These are phyloP conservation scores for Seriola quinqueradiata DNA, from an alignment of 2,113 vertebrate species.

Conservation along the genomic window DNA sequence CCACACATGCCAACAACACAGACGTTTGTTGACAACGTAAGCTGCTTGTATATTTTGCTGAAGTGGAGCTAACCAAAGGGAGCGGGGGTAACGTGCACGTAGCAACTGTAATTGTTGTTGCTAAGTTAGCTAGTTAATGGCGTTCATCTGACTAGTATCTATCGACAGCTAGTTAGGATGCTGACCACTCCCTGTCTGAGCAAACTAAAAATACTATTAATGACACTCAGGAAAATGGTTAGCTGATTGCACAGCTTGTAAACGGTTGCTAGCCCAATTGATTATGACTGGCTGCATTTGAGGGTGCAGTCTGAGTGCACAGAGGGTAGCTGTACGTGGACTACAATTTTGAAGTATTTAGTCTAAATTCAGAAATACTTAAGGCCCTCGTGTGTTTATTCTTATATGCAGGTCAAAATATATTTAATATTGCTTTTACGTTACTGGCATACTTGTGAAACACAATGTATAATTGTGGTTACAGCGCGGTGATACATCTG, in stretches of 20 bases:
- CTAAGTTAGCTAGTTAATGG: constrained; percentile 61
- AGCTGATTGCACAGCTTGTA: neutral
- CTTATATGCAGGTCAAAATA: neutral
- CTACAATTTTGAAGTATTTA: neutral
- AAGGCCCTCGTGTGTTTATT: neutral
- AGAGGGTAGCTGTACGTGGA: neutral
- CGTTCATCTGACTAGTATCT: constrained; percentile 20
- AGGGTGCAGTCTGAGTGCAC: constrained; percentile 5
- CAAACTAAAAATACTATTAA: neutral
- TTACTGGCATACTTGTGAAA: neutral
- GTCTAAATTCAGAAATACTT: too few relatives aligned
- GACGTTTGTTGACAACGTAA: neutral
- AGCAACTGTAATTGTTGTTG: constrained; percentile 55
- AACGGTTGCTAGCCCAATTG: neutral
- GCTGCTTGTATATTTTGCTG: too few relatives aligned
- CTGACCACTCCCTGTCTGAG: neutral
- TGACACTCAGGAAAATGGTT: neutral
- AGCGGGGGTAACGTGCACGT: constrained; percentile 22
- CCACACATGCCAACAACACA: too few relatives aligned
- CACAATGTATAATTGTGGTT: too few relatives aligned
- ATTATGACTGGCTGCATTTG: neutral
- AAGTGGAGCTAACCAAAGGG: neutral
- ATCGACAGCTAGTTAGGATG: constrained; percentile 2
- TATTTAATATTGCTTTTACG: neutral
- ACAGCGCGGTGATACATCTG: too few relatives aligned